A percentile compares a stretch with the other conserved stretches of the same genome.
phyloP scores from a whole-genome alignment of 1,140 invertebrate species.

The Drosophila tani region DNA sequence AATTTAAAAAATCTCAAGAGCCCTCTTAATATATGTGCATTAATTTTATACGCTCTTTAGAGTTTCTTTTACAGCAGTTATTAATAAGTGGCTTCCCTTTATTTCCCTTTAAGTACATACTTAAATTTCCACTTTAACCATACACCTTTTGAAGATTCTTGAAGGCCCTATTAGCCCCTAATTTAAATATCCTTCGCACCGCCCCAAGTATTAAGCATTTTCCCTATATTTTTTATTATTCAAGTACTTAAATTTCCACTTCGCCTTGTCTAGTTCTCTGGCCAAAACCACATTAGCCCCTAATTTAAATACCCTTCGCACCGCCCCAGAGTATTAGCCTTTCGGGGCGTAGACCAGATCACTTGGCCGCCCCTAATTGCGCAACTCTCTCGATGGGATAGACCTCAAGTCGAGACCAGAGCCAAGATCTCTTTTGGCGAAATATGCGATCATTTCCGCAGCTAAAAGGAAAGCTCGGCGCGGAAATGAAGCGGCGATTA shows the following conservation, averaged over 20 bases:
- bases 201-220: constrained; percentile 11
- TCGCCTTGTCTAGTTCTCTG: neutral
- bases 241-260: neutral
- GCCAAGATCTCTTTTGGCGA: constrained; percentile 70
- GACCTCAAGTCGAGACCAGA: neutral
- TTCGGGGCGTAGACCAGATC: constrained; percentile 34
- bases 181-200: constrained; percentile 17
- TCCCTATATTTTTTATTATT: neutral
- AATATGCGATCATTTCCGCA: constrained; percentile 79
- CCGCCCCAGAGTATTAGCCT: constrained; percentile 17
- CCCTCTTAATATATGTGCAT: too few species aligned
- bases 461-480: constrained; percentile 70
- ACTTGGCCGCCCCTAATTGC: constrained; percentile 56
- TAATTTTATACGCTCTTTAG: too few species aligned
- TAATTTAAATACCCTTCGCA: constrained; percentile 21
- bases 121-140: constrained; percentile 3
- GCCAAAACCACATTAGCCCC: constrained; percentile 10
- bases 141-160: neutral
- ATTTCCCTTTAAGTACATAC: constrained; percentile 1
- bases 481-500: constrained; percentile 79
- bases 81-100: constrained; percentile 1
- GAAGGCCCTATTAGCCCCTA: constrained; percentile 8
- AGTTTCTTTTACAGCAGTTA: too few species aligned
- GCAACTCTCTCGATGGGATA: constrained; percentile 38
- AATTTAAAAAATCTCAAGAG: too few species aligned